Percentiles rank a stretch among this genome's conserved stretches.
Evolutionary conservation across 30 jellyfish, hydroid and myxozoan genomes (phyloP).

Genomic region (Cassiopea xamachana): DNA sequence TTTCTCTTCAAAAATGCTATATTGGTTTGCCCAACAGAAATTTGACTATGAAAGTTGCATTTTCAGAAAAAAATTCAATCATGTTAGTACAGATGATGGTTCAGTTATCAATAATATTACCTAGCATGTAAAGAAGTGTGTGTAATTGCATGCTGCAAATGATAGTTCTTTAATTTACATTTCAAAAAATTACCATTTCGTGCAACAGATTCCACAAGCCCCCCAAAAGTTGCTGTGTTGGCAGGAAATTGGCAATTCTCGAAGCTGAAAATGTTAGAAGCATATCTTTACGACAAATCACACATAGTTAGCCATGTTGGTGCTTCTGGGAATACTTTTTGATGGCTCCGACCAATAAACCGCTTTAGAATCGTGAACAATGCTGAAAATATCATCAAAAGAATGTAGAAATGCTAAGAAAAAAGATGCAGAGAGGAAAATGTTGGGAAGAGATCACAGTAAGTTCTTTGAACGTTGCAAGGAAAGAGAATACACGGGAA

Average conservation of each 20-base stretch:
- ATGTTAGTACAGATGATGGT: background rate
- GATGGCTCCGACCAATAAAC: background rate
- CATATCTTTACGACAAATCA: background rate
- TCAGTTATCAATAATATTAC: constrained; percentile 4
- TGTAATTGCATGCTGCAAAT: background rate
- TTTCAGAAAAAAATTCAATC: background rate
- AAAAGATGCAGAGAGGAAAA: background rate
- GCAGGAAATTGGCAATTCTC: background rate
- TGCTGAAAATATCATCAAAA: background rate
- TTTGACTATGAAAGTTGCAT: background rate
- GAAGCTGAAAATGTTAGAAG: background rate
- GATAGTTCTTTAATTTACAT: background rate
- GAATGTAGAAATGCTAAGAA: background rate
- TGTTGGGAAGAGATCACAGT: background rate
- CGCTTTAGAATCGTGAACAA: background rate
- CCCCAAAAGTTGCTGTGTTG: background rate
- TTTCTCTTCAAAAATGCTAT: background rate
- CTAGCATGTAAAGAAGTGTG: background rate
- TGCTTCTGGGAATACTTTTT: background rate
- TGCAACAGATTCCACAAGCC: background rate
- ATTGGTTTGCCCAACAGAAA: background rate
- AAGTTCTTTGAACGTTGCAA: background rate
- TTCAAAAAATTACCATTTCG: background rate
- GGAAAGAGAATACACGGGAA: background rate
- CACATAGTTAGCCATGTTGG: background rate